Evolutionary conservation across 2,797 vertebrate genomes (phyloP).

Genomic region (Sphenodon punctatus): DNA sequence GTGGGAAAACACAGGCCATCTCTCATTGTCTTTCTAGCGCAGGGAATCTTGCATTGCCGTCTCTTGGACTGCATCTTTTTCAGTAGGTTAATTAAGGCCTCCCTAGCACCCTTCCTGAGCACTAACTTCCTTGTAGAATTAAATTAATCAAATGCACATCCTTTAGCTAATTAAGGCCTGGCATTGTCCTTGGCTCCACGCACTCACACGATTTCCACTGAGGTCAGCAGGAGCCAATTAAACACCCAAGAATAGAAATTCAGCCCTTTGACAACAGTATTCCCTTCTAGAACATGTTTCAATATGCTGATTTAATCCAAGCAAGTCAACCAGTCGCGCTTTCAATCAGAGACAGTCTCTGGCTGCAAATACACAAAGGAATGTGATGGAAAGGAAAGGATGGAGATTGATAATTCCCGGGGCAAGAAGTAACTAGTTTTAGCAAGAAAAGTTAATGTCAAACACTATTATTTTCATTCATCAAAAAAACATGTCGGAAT

Average conservation of each 20-base stretch:
- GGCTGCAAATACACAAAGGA: not conserved
- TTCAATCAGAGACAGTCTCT: not conserved
- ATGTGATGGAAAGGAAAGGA: not conserved
- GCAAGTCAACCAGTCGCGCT: not conserved
- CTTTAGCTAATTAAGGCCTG: not conserved
- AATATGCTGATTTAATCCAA: conserved; percentile 71
- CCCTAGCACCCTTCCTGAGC: not conserved
- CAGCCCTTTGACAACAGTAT: not conserved
- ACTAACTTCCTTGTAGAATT: not conserved
- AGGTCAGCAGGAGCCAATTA: not conserved
- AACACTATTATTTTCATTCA: conserved; percentile 3
- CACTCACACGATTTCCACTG: not conserved
- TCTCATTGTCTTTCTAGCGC: rapidly evolving
- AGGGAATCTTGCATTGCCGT: not conserved
- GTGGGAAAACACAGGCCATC: no score
- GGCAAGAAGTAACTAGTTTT: not conserved
- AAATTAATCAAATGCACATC: not conserved
- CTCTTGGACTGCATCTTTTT: rapidly evolving
- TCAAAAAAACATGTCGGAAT: conserved; percentile 31
- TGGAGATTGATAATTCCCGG: not conserved
- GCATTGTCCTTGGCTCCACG: rapidly evolving
- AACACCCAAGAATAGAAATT: not conserved
- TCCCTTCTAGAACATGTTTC: conserved; percentile 34
- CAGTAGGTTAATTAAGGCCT: not conserved
- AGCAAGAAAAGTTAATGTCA: conserved; percentile 8